phyloP scores from a whole-genome alignment of 2,888 invertebrate species.

The Hartigia nigra region DNA sequence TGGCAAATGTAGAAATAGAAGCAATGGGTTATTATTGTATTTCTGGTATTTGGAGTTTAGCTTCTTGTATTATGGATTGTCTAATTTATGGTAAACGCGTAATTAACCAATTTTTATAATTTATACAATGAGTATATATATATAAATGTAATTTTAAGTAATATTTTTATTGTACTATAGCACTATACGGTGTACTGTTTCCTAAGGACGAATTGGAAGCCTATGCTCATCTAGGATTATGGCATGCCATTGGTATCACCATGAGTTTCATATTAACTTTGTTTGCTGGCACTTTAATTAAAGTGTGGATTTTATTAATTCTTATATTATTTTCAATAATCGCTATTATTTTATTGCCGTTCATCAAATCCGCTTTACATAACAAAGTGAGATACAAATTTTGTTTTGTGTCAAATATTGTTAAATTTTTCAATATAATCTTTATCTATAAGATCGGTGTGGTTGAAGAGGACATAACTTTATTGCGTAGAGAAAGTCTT shows the following conservation, averaged over 20 bases:
- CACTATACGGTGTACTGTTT: neutral
- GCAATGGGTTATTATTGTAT: neutral
- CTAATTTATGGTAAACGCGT: neutral
- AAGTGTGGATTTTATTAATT: neutral
- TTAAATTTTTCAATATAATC: neutral
- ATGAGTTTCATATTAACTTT: neutral
- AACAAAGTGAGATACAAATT: neutral
- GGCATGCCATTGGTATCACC: neutral
- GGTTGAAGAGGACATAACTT: neutral
- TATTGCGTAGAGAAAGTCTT: neutral
- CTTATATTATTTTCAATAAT: neutral
- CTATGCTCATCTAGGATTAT: neutral
- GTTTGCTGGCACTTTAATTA: neutral
- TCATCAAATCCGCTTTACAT: neutral
- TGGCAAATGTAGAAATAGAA: neutral
- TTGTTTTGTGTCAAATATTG: neutral
- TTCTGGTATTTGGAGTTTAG: neutral
- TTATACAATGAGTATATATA: neutral
- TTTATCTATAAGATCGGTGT: neutral
- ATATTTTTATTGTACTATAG: neutral
- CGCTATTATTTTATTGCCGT: neutral
- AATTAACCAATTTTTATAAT: neutral
- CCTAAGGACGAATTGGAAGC: conserved; percentile 1
- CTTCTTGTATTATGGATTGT: neutral
- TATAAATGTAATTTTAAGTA: neutral